Percentiles rank a stretch among this genome's conserved stretches.
Evolutionary conservation across 2,113 vertebrate species (phyloP).

Genomic region (Oceanodroma tethys): DNA sequence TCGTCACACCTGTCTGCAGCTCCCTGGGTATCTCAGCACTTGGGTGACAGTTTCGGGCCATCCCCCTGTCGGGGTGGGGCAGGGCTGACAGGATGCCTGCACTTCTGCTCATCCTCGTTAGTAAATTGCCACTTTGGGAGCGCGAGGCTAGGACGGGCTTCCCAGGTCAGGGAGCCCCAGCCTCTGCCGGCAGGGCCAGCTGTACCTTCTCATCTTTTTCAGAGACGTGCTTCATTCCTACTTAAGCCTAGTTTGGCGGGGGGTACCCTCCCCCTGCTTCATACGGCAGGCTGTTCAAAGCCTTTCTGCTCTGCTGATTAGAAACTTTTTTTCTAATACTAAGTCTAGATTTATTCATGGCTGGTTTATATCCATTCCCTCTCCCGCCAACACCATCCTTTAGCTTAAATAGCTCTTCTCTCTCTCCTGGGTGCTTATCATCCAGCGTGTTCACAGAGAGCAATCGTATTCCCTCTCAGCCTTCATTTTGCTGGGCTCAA

Average conservation of each 20-base stretch:
- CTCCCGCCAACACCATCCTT: constrained; percentile 10
- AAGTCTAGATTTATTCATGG: constrained; percentile 15
- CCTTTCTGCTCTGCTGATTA: constrained; percentile 15
- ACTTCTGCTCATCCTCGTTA: background rate
- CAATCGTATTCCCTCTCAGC: constrained; percentile 30
- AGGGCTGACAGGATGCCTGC: background rate
- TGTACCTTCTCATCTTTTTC: background rate
- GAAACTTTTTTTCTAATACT: background rate
- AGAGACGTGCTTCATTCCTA: background rate
- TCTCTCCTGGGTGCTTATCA: background rate
- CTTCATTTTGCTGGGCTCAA: constrained; percentile 36
- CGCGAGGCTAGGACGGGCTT: background rate
- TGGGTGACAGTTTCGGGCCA: background rate
- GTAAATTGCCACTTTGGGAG: background rate
- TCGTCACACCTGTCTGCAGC: background rate
- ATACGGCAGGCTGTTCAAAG: background rate
- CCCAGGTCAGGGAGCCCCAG: background rate
- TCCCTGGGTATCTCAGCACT: background rate
- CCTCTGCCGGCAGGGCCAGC: accelerated
- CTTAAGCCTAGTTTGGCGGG: background rate
- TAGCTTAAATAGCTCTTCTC: constrained; percentile 31
- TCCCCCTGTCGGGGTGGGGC: background rate
- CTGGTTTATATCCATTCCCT: constrained; percentile 9
- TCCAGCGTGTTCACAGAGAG: background rate
- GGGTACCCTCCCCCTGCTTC: background rate